phyloP scores from a whole-genome alignment of 1,140 invertebrate genomes.

The Brachionus rubens region DNA sequence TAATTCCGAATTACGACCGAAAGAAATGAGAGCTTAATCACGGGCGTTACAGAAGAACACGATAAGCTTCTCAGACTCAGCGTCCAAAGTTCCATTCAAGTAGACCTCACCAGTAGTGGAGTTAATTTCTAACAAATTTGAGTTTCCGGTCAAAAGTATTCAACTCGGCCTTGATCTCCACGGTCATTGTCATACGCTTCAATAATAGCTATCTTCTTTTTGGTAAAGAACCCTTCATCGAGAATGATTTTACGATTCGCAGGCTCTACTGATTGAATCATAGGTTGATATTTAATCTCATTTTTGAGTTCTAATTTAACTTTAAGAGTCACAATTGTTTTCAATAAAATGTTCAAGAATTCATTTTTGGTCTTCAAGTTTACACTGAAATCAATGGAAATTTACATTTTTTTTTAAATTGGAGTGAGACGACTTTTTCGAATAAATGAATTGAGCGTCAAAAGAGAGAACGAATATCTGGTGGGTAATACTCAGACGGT shows the following conservation, averaged over 20 bases:
- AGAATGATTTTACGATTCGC: background rate
- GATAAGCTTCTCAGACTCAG: background rate
- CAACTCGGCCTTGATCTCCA: conserved; percentile 11
- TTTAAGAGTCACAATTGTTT: conserved; percentile 15
- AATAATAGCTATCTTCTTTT: conserved; percentile 9
- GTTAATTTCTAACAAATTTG: conserved; percentile 8
- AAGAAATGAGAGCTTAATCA: conserved; percentile 3
- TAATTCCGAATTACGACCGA: conserved; percentile 28
- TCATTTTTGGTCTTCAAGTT: background rate
- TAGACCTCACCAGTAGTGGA: background rate
- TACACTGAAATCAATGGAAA: background rate
- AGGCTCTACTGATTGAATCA: conserved; percentile 5
- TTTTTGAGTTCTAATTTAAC: conserved; percentile 16
- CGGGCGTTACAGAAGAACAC: conserved; percentile 18
- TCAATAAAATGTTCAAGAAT: conserved; percentile 8
- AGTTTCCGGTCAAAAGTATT: conserved; percentile 19
- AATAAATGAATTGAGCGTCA: no score
- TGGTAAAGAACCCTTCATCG: background rate
- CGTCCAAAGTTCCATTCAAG: conserved; percentile 34
- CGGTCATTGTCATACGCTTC: background rate
- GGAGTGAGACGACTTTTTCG: no score
- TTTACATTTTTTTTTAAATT: no score
- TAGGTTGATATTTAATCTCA: conserved; percentile 30
- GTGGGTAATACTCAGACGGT: no score
- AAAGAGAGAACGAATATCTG: no score